Conservation (phyloP, 2,113 vertebrate species). For the Callocephalon fimbriatum region DNA sequence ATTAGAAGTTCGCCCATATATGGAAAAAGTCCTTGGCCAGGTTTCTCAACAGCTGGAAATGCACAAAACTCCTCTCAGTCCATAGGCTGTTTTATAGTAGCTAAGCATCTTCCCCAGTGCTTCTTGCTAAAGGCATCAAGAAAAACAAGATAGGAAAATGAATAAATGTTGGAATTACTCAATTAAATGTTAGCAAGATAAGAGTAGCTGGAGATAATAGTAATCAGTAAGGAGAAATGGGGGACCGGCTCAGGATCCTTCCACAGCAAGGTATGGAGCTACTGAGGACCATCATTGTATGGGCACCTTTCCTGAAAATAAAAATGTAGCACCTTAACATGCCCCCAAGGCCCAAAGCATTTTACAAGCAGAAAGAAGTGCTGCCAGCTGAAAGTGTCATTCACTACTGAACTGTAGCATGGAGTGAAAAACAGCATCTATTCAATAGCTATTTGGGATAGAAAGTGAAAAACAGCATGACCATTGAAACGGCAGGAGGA, state of each 20-base stretch:
- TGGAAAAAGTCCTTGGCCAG: neutral
- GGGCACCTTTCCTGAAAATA: neutral
- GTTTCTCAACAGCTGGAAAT: neutral
- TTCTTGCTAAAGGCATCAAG: neutral
- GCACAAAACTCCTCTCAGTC: neutral
- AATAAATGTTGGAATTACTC: neutral
- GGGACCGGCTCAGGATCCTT: neutral
- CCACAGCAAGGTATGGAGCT: neutral
- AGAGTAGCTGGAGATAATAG: neutral
- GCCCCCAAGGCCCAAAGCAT: neutral
- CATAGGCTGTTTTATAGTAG: neutral
- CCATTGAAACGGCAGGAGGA: neutral
- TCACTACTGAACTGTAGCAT: neutral
- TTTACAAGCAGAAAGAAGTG: neutral
- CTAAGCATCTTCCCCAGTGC: neutral
- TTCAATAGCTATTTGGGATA: neutral
- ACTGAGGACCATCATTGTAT: fast-evolving
- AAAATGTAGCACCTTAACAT: neutral
- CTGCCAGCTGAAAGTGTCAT: neutral
- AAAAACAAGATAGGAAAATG: neutral
- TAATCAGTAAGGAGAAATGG: neutral
- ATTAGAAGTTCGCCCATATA: neutral
- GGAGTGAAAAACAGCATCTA: neutral
- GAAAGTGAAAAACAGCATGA: neutral
- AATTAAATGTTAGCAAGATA: neutral